Base-by-base conservation (phyloP, 1,140 invertebrate genomes). In the Atta colombica region DNA sequence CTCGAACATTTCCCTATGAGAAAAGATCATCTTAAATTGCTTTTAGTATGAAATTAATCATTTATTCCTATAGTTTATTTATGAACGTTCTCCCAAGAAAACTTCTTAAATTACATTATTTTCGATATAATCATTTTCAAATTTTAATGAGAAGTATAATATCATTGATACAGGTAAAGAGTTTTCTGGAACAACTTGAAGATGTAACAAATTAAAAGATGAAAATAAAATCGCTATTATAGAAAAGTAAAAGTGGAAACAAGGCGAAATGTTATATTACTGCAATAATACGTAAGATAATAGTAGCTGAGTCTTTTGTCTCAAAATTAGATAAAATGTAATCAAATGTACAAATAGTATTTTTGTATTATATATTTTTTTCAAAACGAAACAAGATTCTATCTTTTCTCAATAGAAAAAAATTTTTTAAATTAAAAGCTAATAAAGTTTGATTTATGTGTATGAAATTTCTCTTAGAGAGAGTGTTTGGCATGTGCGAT, bases 221-320 rank as follows among this genome's bases (percentile, higher is more conserved):
- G 10, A 82, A 7, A 60, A 60, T 1, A 68, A 74, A 61, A 74
- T 72, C 0, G 68, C 80, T 74, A 82, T 82, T 5, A 31, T 82
- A 60, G 3, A 82, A n/a, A 61, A 72, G 1, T 82, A 51, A 21
- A 21, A 21, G 21, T 3, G 39, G 53, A 45, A 45, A 8, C 18
- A 72, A 49, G 28, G 2, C 0, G 3, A 3, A 31, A 31, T 31
- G 28, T 31, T 31, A 31, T 31, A 31, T 3, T 31, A 31, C 28
- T 31, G 28, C 28, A 31, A 31, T 31, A 31, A 31, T 31, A 31
- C 28, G 2, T 31, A 31, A 31, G 28, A 31, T 2, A 31, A 31
- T 31, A 2, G 28, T 31, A 31, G 28, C 3, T 31, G 28, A 31
- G 0, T 31, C 2, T 31, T 31, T 31, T 31, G 28, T 31, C 3